phyloP scores from a whole-genome alignment of 2,797 vertebrate species.

The Choloepus didactylus region DNA sequence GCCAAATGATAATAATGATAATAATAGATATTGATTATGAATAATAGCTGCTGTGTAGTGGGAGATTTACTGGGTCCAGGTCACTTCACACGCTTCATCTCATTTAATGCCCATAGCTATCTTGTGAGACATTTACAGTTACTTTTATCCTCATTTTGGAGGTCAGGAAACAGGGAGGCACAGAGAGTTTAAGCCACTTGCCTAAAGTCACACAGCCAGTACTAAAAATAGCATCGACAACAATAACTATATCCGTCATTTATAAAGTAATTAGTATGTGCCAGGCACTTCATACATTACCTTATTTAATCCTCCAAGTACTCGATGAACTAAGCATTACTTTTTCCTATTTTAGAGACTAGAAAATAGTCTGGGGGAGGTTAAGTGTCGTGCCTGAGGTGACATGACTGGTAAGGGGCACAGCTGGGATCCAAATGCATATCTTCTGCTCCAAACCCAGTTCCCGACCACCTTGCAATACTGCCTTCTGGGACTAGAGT shows the following conservation, averaged over 20 bases:
- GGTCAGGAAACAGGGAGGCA: not conserved
- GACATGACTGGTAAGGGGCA: not conserved
- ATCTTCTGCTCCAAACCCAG: not conserved
- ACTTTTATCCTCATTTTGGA: constrained; percentile 3
- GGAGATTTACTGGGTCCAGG: not conserved
- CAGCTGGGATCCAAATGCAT: not conserved
- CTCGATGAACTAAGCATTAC: not conserved
- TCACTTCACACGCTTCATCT: not conserved
- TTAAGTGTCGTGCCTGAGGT: not conserved
- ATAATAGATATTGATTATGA: not conserved
- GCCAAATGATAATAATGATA: not conserved
- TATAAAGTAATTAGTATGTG: not conserved
- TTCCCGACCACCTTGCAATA: fast-evolving
- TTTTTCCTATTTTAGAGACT: not conserved
- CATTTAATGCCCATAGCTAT: not conserved
- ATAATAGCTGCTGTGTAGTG: not conserved
- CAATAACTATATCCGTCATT: not conserved
- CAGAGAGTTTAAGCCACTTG: constrained; percentile 36
- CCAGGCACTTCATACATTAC: not conserved
- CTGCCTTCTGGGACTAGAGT: fast-evolving
- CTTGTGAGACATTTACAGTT: not conserved
- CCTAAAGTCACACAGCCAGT: not conserved
- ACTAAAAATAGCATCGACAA: not conserved
- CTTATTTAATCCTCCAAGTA: not conserved
- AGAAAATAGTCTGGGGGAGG: not conserved